Conservation (phyloP, 2,888 invertebrate genomes). For the Phyllotreta striolata region DNA sequence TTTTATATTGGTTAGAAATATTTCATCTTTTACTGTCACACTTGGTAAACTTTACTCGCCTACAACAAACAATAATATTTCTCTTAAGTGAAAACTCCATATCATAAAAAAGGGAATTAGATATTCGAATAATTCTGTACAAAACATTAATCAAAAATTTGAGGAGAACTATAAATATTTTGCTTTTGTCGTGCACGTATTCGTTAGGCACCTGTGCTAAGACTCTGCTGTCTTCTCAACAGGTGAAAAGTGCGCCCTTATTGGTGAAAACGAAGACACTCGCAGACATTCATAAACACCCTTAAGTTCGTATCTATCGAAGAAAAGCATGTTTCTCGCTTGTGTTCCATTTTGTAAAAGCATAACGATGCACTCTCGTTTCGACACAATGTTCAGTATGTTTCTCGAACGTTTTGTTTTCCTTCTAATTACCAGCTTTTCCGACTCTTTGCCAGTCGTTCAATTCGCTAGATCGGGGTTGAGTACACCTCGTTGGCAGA, state of each 20-base stretch:
- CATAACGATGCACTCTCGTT: slow-evolving; percentile 42
- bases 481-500: slow-evolving; percentile 5
- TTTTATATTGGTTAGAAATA: too few species aligned
- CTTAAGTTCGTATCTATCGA: slow-evolving; percentile 37
- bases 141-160: slow-evolving; percentile 18
- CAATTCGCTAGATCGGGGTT: slow-evolving; percentile 7
- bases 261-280: slow-evolving; percentile 76
- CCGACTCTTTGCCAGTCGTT: neutral
- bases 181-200: slow-evolving; percentile 45
- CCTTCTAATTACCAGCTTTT: slow-evolving; percentile 19
- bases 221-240: slow-evolving; percentile 68
- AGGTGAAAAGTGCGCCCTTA: slow-evolving; percentile 85
- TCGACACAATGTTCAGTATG: slow-evolving; percentile 35
- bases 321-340: slow-evolving; percentile 48
- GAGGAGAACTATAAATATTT: slow-evolving; percentile 18
- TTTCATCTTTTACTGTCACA: too few species aligned
- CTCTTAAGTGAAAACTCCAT: too few species aligned
- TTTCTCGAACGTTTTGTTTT: slow-evolving; percentile 20
- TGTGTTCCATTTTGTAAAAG: slow-evolving; percentile 42
- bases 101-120: too few species aligned
- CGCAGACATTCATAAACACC: slow-evolving; percentile 54
- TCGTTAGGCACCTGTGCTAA: slow-evolving; percentile 55
- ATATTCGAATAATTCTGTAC: too few species aligned
- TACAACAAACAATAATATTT: too few species aligned
- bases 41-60: too few species aligned